phyloP scores from a whole-genome alignment of 1,140 invertebrate species.

The Drosophila nigrodunni region DNA sequence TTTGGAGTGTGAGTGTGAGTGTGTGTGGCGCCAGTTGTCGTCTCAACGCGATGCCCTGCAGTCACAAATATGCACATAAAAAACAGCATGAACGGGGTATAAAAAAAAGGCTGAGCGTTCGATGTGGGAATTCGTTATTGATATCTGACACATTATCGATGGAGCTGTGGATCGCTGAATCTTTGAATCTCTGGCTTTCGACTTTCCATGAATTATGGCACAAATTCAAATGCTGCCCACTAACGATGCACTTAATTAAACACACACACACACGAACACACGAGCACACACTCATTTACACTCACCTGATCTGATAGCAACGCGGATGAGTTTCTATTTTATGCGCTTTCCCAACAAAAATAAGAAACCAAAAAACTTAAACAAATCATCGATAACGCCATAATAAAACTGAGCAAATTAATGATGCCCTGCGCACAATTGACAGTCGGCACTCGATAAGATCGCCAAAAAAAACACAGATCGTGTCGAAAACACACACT shows the following conservation, averaged over 20 bases:
- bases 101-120: constrained; percentile 12
- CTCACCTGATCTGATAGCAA: constrained; percentile 26
- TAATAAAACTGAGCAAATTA: constrained; percentile 31
- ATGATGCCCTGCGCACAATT: constrained; percentile 52
- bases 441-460: constrained; percentile 45
- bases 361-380: constrained; percentile 1
- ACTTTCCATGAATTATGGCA: constrained; percentile 67
- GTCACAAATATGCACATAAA: constrained; percentile 44
- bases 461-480: constrained; percentile 19
- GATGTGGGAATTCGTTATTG: constrained; percentile 77
- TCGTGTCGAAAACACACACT: constrained; percentile 38
- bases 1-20: background rate
- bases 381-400: constrained; percentile 6
- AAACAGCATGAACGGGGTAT: constrained; percentile 15
- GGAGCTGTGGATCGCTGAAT: constrained; percentile 37
- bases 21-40: constrained; percentile 49
- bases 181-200: constrained; percentile 51
- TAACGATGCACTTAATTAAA: constrained; percentile 64
- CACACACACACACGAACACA: constrained; percentile 19
- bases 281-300: constrained; percentile 31
- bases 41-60: constrained; percentile 39
- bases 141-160: constrained; percentile 76
- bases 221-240: constrained; percentile 51
- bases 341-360: constrained; percentile 45
- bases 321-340: constrained; percentile 55